Evolutionary conservation across 2,797 vertebrate species (phyloP), one percentile per base, ranked within the genome.

Genomic region (Rachycentron canadum): DNA sequence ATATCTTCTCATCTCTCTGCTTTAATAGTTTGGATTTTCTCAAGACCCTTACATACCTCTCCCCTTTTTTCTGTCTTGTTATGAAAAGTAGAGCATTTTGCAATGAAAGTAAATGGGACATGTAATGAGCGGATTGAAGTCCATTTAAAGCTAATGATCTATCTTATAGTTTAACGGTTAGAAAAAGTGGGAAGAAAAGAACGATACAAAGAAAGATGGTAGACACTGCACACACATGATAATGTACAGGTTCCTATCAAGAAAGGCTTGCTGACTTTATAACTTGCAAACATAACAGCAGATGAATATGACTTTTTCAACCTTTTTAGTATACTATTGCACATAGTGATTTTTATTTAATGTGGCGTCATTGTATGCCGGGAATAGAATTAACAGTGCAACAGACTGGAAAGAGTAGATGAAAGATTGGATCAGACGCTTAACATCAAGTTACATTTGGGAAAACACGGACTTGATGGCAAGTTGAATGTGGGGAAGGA

Each of bases 101-200:
- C 86, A 85, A 80, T 90, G 92, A 94, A 94, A 89, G 81, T 91
- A 94, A 95, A 95, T 95, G 92, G 88, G 86, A 94, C 92, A 94
- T 94, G 88, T 94, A 95, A 94, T 94, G 90, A 92, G 79, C 57
- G 88, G 86, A 90, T 88, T 86, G 85, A 89, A 89, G 90, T 87
- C 91, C 84, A 89, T 93, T 93, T 91, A 89, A 91, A 82, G 69
- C 87, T 94, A 94, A 94, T 93, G 93, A 93, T 87, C 84, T 93
- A 88, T 91, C 72, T 79, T 89, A 76, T 63, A 75, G 74, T 91
- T 91, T 87, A 89, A 86, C 85, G 74, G 77, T 41, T 50, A 76
- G 69, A 64, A 87, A 60, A 49, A 32, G 57, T 21, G 45, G 61
- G 68, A 75, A 89, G 25, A 38, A 70, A 70, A 64, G 52, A 72